Conservation (phyloP, 2,113 vertebrate species). For the Fregata magnificens region DNA sequence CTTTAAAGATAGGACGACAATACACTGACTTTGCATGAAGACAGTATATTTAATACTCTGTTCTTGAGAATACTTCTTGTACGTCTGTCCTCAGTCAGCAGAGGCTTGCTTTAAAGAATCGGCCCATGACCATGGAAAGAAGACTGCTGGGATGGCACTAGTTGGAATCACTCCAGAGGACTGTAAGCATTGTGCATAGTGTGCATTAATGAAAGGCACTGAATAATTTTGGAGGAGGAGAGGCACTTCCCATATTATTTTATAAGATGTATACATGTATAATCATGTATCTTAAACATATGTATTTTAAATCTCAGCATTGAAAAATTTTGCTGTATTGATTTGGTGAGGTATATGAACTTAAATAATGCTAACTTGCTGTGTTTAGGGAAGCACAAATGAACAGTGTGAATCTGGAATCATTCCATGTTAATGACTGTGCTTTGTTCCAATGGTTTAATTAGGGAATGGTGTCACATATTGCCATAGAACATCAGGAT, state of each 20-base stretch:
- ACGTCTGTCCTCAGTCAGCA: conserved; percentile 64
- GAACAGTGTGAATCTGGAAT: neutral
- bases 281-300: neutral
- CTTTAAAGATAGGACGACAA: conserved; percentile 11
- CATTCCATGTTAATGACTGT: neutral
- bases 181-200: conserved; percentile 69
- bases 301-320: neutral
- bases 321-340: neutral
- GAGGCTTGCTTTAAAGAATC: conserved; percentile 67
- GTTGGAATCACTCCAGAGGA: conserved; percentile 74
- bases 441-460: neutral
- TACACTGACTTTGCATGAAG: neutral
- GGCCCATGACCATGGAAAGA: conserved; percentile 42
- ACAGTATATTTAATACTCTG: conserved; percentile 37
- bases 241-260: conserved; percentile 67
- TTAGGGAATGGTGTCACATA: neutral
- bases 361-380: neutral
- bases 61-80: conserved; percentile 58
- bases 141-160: conserved; percentile 56
- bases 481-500: neutral
- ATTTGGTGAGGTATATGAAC: neutral
- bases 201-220: conserved; percentile 61
- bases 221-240: conserved; percentile 75
- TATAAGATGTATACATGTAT: neutral
- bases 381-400: neutral